A percentile compares a stretch with the other conserved stretches of the same genome.
phyloP scores from a whole-genome alignment of 2,113 vertebrate genomes.

The Heliornis fulica region DNA sequence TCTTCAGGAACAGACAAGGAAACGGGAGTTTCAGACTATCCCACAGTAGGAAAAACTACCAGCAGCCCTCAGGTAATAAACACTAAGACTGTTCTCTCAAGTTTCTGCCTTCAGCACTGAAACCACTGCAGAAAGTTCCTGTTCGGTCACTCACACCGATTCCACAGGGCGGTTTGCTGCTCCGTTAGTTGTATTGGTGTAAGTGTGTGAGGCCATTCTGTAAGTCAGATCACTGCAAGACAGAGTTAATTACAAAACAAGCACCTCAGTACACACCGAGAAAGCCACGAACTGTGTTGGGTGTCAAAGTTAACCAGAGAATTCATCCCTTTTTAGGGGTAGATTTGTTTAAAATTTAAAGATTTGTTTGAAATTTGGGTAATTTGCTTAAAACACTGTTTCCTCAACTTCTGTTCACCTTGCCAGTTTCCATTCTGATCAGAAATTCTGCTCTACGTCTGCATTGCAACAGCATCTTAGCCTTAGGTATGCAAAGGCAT shows the following conservation, averaged over 20 bases:
- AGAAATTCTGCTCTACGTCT: background rate
- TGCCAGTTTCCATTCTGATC: background rate
- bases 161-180: background rate
- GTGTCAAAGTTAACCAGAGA: background rate
- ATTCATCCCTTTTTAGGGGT: background rate
- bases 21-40: background rate
- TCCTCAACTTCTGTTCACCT: background rate
- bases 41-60: background rate
- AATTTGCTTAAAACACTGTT: background rate
- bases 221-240: background rate
- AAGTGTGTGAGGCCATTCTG: background rate
- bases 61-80: background rate
- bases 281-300: background rate
- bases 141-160: background rate
- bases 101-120: background rate
- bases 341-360: too few species aligned
- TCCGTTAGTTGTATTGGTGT: fast-evolving
- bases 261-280: background rate
- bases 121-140: background rate
- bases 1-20: background rate
- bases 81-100: background rate
- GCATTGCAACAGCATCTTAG: background rate
- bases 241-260: background rate
- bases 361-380: too few species aligned
- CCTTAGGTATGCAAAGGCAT: background rate